phyloP scores from a whole-genome alignment of 2,113 vertebrate species.

The Rhineura floridana region DNA sequence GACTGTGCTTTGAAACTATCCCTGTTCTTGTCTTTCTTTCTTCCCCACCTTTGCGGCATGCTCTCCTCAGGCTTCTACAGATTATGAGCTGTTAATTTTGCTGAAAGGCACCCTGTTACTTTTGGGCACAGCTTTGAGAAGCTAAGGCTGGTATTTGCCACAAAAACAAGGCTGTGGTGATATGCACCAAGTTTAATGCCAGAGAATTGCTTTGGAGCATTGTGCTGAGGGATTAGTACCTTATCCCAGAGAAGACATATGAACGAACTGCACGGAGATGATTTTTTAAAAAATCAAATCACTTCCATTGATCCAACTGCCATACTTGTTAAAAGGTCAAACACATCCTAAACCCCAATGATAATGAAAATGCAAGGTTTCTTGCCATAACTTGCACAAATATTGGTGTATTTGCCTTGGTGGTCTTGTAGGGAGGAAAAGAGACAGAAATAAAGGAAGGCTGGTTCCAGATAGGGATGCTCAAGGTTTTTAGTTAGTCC shows the following conservation, averaged over 20 bases:
- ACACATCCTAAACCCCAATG: not conserved
- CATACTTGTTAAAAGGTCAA: not conserved
- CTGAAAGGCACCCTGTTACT: conserved; percentile 31
- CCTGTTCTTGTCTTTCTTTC: not conserved
- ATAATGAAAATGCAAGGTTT: not conserved
- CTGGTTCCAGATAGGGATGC: not conserved
- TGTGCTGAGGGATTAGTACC: conserved; percentile 38
- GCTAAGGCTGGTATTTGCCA: conserved; percentile 6
- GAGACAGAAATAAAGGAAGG: not conserved
- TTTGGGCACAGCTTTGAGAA: conserved; percentile 7
- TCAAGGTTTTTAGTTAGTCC: too few relatives aligned
- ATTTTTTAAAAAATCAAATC: conserved; percentile 38
- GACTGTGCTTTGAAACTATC: conserved; percentile 11
- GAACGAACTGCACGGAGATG: conserved; percentile 49
- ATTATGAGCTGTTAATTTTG: conserved; percentile 31
- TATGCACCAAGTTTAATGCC: conserved; percentile 28
- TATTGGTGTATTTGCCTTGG: not conserved
- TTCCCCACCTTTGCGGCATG: not conserved
- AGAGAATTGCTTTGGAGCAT: conserved; percentile 29
- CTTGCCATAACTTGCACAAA: not conserved
- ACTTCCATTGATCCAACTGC: not conserved
- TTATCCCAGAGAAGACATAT: conserved; percentile 33
- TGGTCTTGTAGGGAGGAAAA: not conserved
- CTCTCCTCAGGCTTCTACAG: not conserved
- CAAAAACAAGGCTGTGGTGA: conserved; percentile 2